Evolutionary conservation across 2,797 vertebrate species (phyloP).

Genomic region (Schizothorax lantsangensis): DNA sequence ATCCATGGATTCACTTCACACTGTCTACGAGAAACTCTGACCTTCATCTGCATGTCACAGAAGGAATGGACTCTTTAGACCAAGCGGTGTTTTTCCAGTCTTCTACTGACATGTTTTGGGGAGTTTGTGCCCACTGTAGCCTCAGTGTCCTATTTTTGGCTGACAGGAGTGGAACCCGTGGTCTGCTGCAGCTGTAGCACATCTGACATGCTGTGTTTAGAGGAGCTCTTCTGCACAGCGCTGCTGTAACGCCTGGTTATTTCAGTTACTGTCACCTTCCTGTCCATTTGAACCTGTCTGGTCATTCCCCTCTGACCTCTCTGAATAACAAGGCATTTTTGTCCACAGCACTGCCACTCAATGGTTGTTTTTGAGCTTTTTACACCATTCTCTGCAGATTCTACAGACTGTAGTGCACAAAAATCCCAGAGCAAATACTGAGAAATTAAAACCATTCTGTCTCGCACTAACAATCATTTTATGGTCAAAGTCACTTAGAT

Average conservation of each 20-base stretch:
- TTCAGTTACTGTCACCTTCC: slow-evolving; percentile 3
- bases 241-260: slow-evolving; percentile 1
- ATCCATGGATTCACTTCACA: slow-evolving; percentile 2
- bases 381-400: neutral
- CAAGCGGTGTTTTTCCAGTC: neutral
- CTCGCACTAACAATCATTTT: neutral
- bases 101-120: neutral
- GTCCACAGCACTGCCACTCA: slow-evolving; percentile 6
- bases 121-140: slow-evolving; percentile 2
- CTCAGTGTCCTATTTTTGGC: slow-evolving; percentile 28
- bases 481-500: slow-evolving; percentile 13
- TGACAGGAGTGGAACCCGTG: neutral
- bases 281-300: neutral
- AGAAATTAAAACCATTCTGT: neutral
- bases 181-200: neutral
- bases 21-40: neutral
- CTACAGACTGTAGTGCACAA: neutral
- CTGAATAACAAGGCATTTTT: neutral
- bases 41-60: neutral
- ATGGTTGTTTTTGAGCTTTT: neutral
- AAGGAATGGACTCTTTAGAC: neutral
- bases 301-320: slow-evolving; percentile 19
- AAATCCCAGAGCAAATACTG: neutral
- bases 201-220: slow-evolving; percentile 13
- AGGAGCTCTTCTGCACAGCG: neutral